Percentiles rank a stretch among this genome's conserved stretches.
These are phyloP conservation scores for Xiphias gladius DNA, from an alignment of 2,113 vertebrate species.

Conservation along the genomic window DNA sequence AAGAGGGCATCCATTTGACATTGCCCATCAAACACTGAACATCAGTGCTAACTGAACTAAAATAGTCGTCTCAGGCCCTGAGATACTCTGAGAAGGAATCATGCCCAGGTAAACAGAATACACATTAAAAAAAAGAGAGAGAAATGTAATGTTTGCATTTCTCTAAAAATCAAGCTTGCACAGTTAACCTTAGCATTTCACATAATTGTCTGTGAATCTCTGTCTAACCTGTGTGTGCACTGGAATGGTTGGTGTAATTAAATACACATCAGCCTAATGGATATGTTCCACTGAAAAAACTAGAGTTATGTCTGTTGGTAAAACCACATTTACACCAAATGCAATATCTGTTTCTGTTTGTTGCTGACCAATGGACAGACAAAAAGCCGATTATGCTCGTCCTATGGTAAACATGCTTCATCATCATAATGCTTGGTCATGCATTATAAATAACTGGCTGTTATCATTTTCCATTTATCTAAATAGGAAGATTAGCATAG, in stretches of 20 bases:
- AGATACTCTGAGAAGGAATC: not conserved
- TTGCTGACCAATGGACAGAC: not conserved
- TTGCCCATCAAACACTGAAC: not conserved
- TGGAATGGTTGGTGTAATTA: not conserved
- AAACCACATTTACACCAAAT: not conserved
- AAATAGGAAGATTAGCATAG: constrained; percentile 14
- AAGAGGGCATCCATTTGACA: not conserved
- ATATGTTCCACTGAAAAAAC: not conserved
- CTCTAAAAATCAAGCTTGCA: not conserved
- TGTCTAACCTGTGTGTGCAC: not conserved
- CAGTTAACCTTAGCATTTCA: constrained; percentile 15
- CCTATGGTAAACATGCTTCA: not conserved
- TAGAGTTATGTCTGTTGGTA: not conserved
- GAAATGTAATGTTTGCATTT: not conserved
- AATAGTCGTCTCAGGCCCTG: not conserved
- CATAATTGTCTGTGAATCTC: not conserved
- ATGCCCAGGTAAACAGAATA: not conserved
- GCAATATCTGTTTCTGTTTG: not conserved
- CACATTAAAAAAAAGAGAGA: not conserved
- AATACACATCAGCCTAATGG: not conserved
- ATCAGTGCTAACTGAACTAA: not conserved
- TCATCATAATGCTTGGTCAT: not conserved
- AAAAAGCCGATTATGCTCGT: not conserved
- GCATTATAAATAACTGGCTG: constrained; percentile 1
- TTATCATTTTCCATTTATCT: constrained; percentile 29